Evolutionary conservation across 53 echinoderm and acorn worm genomes (phyloP).

Genomic region (Arbacia lixula): DNA sequence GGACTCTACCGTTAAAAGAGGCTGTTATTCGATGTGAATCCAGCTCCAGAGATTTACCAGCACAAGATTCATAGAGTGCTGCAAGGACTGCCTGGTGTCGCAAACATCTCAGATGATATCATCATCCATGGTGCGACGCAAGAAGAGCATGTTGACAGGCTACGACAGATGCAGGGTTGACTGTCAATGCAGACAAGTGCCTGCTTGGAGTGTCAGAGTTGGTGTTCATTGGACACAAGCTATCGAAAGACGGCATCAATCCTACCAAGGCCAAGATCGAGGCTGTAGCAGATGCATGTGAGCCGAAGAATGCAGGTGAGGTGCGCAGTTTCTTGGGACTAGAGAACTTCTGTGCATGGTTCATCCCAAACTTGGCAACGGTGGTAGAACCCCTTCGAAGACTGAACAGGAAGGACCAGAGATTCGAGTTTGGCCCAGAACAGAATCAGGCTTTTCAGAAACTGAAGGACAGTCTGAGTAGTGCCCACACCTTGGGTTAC

Average conservation of each 20-base stretch:
- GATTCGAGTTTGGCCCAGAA: slow-evolving; percentile 42
- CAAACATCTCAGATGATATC: slow-evolving; percentile 76
- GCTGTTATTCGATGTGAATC: slow-evolving; percentile 50
- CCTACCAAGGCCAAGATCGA: slow-evolving; percentile 49
- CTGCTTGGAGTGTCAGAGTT: slow-evolving; percentile 59
- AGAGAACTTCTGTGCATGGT: slow-evolving; percentile 60
- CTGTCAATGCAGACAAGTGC: slow-evolving; percentile 63
- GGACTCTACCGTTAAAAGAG: slow-evolving; percentile 68
- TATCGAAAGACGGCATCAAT: slow-evolving; percentile 54
- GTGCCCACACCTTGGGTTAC: no score
- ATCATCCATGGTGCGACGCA: slow-evolving; percentile 62
- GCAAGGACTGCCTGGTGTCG: slow-evolving; percentile 43
- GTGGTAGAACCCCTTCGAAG: slow-evolving; percentile 59
- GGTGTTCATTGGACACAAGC: slow-evolving; percentile 63
- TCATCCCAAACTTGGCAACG: slow-evolving; percentile 58
- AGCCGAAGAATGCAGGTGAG: slow-evolving; percentile 61
- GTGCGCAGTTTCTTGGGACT: slow-evolving; percentile 67
- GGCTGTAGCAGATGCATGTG: slow-evolving; percentile 54
- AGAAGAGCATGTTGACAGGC: slow-evolving; percentile 49
- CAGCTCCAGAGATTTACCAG: slow-evolving; percentile 60
- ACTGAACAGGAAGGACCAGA: slow-evolving; percentile 47
- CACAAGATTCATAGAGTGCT: slow-evolving; percentile 59
- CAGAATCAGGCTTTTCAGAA: slow-evolving; percentile 56
- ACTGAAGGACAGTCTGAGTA: slow-evolving; percentile 41
- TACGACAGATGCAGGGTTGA: slow-evolving; percentile 66